phyloP scores from a whole-genome alignment of 2,888 invertebrate genomes.

The Rotaria sp. region DNA sequence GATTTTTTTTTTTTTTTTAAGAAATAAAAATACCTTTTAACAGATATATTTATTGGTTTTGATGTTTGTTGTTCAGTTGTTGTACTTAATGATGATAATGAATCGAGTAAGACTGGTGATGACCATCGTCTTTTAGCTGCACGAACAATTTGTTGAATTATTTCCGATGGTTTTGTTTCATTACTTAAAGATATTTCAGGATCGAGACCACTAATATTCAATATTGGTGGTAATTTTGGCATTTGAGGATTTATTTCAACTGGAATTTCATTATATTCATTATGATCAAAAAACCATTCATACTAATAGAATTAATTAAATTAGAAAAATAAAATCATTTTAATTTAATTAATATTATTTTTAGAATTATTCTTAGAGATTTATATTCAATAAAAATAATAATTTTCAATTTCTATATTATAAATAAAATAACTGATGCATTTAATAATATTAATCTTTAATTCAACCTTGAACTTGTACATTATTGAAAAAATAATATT shows the following conservation, averaged over 20 bases:
- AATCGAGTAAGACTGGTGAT: not conserved
- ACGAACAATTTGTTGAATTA: constrained; percentile 26
- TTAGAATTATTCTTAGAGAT: no score
- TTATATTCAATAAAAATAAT: no score
- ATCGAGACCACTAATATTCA: not conserved
- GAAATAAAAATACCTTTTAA: not conserved
- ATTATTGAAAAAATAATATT: no score
- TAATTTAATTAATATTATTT: no score
- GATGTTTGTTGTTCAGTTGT: not conserved
- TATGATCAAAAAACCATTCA: constrained; percentile 11
- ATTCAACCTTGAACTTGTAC: no score
- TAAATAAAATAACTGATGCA: no score
- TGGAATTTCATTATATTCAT: not conserved
- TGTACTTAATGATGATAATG: not conserved
- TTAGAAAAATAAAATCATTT: no score
- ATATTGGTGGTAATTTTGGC: not conserved
- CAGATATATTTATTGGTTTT: constrained; percentile 13
- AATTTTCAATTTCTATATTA: no score
- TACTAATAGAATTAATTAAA: not conserved
- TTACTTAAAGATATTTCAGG: not conserved
- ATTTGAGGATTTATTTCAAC: constrained; percentile 27
- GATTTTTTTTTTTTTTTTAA: not conserved
- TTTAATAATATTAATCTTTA: no score
- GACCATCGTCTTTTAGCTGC: constrained; percentile 23
- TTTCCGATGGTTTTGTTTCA: constrained; percentile 2